phyloP scores from a whole-genome alignment of 2,113 vertebrate species.

The Eidolon helvum region DNA sequence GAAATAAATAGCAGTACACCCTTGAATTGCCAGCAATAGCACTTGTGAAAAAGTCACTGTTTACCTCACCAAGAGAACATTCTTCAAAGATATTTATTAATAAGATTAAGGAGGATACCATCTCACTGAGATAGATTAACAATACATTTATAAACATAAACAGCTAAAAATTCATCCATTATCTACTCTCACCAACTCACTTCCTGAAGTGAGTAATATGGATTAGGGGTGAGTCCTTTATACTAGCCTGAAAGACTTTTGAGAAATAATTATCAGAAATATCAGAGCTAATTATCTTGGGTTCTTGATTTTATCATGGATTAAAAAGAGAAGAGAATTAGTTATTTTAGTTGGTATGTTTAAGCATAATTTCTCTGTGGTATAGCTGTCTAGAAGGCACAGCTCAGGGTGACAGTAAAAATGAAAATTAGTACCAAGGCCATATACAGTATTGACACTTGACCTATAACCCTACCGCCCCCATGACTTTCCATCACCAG shows the following conservation, averaged over 20 bases:
- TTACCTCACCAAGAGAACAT: not conserved
- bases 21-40: not conserved
- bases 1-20: not conserved
- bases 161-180: not conserved
- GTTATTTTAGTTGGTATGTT: not conserved
- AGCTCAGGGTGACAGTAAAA: not conserved
- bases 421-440: not conserved
- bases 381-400: not conserved
- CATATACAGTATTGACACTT: fast-evolving
- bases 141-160: not conserved
- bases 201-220: not conserved
- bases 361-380: too few species aligned
- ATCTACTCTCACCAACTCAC: not conserved
- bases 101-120: not conserved
- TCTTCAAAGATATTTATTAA: not conserved
- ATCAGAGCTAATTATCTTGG: not conserved
- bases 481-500: too few species aligned
- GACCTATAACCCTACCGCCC: not conserved
- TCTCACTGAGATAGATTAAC: not conserved
- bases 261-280: not conserved
- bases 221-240: not conserved
- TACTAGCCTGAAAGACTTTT: not conserved
- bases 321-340: not conserved
- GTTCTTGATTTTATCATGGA: not conserved
- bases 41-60: not conserved